Base-by-base conservation (phyloP, 92 coral and sea anemone genomes). In the Scolanthus callimorphus region DNA sequence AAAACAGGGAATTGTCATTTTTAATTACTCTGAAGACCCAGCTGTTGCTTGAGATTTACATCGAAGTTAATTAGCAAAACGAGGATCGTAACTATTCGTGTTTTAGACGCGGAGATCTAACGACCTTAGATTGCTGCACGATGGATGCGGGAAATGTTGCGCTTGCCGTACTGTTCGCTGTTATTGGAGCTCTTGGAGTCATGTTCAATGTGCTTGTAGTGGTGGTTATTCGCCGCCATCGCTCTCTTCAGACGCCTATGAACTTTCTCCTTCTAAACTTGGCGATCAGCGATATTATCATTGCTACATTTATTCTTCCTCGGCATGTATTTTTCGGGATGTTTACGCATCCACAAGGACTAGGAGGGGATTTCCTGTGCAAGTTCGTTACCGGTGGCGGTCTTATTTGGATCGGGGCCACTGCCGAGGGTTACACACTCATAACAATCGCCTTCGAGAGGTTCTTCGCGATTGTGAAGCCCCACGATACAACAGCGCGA, bases 401-500 rank as follows among this genome's bases (percentile, higher is more conserved):
- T 20, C 41, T 80, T 46, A 71, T 85, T 10, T 85, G 94, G 94
- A 82, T 78, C 29, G 57, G 87, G 11, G 76, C 79, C 9, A 80
- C 84, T 1, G 79, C 88, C 1, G 74, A 79, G 4, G 94, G 84
- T 1, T 67, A 81, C 29, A 63, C 83, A 0, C 83, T 85, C 13
- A 80, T 80, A 20, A 77, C 88, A 29, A 75, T 85, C 29, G 88
- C 95, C 11, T 64, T 67, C 20, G 95, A 85, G 55, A 60, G 95
- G 4, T 85, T 49, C n/a, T 41, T 65, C 1, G 83, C 95, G 10
- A 52, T 78, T 1, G 38, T 81, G 8, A 59, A 30, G 28, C 63
- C 75, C 1, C 60, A 64, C 9, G 58, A 55, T 29, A 65, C 53
- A 21, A 44, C 61, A 8, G 51, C 59, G 30, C 61, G 77, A 2